Percentiles rank a stretch among this genome's conserved stretches.
Conservation (phyloP, 2,797 vertebrate genomes). For the Taeniopygia guttata region DNA sequence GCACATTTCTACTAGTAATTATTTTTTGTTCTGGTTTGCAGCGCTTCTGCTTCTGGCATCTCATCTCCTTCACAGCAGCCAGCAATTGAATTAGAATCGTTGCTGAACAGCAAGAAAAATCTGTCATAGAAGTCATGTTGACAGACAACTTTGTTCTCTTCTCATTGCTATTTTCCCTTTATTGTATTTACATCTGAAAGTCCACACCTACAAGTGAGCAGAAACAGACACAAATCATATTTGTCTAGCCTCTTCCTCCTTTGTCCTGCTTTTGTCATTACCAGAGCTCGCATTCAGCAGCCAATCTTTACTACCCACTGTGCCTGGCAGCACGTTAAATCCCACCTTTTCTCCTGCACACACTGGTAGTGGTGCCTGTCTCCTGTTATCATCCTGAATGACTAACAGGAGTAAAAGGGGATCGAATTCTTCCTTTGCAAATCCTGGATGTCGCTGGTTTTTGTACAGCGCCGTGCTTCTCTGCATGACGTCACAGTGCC, state of each 20-base stretch:
- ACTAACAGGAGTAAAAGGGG: slow-evolving; percentile 11
- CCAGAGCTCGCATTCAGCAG: not conserved
- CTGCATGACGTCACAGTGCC: accelerated
- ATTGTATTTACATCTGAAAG: slow-evolving; percentile 59
- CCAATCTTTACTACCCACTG: slow-evolving; percentile 15
- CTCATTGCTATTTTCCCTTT: slow-evolving; percentile 49
- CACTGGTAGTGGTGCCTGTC: not conserved
- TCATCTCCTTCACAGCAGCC: slow-evolving; percentile 72
- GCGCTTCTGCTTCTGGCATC: slow-evolving; percentile 67
- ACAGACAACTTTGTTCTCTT: slow-evolving; percentile 63
- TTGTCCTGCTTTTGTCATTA: slow-evolving; percentile 42
- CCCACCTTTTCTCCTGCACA: slow-evolving; percentile 8
- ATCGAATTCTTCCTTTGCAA: not conserved
- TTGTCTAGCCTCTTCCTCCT: slow-evolving; percentile 3
- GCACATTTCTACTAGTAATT: slow-evolving; percentile 66
- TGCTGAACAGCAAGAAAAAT: slow-evolving; percentile 68
- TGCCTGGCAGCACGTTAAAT: slow-evolving; percentile 3
- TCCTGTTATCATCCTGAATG: slow-evolving; percentile 5
- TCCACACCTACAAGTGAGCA: slow-evolving; percentile 27
- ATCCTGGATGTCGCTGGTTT: not conserved
- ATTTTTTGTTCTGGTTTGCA: slow-evolving; percentile 69
- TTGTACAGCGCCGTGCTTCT: accelerated
- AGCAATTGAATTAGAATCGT: slow-evolving; percentile 69
- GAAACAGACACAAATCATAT: slow-evolving; percentile 9
- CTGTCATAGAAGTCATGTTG: slow-evolving; percentile 65